Percentiles rank a stretch among this genome's conserved stretches.
Evolutionary conservation across 2,888 invertebrate genomes (phyloP).

Genomic region (Epirrita christyi): DNA sequence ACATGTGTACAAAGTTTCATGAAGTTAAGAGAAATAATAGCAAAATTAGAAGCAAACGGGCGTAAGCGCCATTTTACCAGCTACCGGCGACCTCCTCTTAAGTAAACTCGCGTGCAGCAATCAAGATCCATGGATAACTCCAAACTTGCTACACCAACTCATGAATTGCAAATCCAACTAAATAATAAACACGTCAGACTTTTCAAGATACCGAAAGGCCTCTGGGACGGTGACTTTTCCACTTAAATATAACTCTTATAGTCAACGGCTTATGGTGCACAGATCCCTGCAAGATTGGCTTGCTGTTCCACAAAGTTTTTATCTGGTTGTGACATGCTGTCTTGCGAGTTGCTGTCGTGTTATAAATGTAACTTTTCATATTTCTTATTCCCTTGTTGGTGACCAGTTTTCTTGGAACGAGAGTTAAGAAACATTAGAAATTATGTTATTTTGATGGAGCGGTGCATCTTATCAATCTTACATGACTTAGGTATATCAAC

Average conservation of each 20-base stretch:
- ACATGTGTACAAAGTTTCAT: too few species aligned
- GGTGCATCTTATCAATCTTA: not conserved
- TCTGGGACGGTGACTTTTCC: slow-evolving; percentile 9
- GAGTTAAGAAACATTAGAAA: not conserved
- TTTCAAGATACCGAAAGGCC: slow-evolving; percentile 23
- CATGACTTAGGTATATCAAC: too few species aligned
- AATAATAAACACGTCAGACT: slow-evolving; percentile 38
- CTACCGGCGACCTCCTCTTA: too few species aligned
- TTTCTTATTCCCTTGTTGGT: slow-evolving; percentile 16
- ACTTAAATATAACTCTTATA: slow-evolving; percentile 23
- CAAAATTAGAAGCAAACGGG: too few species aligned
- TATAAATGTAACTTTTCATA: slow-evolving; percentile 27
- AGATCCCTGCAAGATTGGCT: slow-evolving; percentile 18
- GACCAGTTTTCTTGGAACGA: slow-evolving; percentile 2
- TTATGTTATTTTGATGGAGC: not conserved
- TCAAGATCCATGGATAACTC: slow-evolving; percentile 30
- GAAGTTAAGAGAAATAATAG: too few species aligned
- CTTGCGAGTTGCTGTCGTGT: slow-evolving; percentile 22
- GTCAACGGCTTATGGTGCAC: slow-evolving; percentile 14
- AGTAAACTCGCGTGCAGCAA: slow-evolving; percentile 21
- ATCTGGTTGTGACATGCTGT: slow-evolving; percentile 32
- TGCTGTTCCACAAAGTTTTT: slow-evolving; percentile 27
- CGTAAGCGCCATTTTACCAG: too few species aligned
- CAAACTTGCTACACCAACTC: slow-evolving; percentile 33
- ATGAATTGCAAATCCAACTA: slow-evolving; percentile 40